A percentile compares a stretch with the other conserved stretches of the same genome.
Conservation (phyloP, 2,888 invertebrate genomes). For the Busseola fusca region DNA sequence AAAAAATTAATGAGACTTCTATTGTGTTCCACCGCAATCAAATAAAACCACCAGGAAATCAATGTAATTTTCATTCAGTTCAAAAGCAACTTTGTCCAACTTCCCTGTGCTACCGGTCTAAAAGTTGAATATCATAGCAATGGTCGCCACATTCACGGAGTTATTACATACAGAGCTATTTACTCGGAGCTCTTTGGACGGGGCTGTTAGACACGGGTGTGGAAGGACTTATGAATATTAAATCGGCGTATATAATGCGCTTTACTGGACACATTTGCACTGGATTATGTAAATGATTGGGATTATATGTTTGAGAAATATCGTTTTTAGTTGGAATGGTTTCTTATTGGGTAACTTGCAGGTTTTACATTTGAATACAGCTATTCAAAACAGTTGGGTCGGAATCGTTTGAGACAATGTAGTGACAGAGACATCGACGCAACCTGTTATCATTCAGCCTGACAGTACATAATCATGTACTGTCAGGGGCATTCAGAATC, state of each 20-base stretch:
- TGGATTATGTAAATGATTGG: constrained; percentile 65
- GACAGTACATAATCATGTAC: no score
- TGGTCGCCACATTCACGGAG: constrained; percentile 22
- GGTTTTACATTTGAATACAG: background rate
- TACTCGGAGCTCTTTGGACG: constrained; percentile 13
- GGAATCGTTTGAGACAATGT: background rate
- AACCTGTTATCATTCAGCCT: no score
- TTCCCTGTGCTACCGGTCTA: constrained; percentile 21
- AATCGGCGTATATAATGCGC: constrained; percentile 61
- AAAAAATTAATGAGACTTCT: no score
- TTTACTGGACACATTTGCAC: constrained; percentile 64
- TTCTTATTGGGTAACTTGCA: background rate
- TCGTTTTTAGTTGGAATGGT: constrained; percentile 9
- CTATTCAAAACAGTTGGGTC: background rate
- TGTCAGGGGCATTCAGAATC: no score
- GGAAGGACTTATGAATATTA: constrained; percentile 63
- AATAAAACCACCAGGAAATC: constrained; percentile 4
- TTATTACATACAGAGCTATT: constrained; percentile 29
- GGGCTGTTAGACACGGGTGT: constrained; percentile 42
- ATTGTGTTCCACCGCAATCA: background rate
- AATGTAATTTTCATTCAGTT: constrained; percentile 39
- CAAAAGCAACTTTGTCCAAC: constrained; percentile 34
- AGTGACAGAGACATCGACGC: no score
- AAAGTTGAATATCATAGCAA: constrained; percentile 40
- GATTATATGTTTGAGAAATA: constrained; percentile 50